Base-by-base conservation (phyloP, 2,797 vertebrate genomes). In the Babyrousa celebensis region DNA sequence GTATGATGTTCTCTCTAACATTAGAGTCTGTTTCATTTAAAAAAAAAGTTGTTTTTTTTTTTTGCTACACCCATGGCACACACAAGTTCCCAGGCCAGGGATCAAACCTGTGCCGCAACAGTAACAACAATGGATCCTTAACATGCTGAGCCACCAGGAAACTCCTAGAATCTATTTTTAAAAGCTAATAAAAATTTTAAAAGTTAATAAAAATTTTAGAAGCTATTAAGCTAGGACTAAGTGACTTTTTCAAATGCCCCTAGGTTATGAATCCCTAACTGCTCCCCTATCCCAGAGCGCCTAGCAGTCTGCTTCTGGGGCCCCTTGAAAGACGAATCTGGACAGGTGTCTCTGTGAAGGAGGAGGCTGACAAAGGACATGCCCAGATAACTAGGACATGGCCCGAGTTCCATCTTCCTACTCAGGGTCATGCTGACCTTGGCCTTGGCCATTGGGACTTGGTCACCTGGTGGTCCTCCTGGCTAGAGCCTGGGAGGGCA, bases 161-260 rank as follows among this genome's bases (percentile, higher is more conserved):
- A 48, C 43, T 48, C 43, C 43, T 48, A 48, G 43, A 48, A 48
- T 48, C 6, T 48, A 48, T 48, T 48, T 48, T 48, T 7, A 48
- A 48, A 48, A 48, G 43, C 43, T 48, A 48, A 48, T 48, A 48
- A 48, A 48, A 85, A 23, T 79, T 88, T 95, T 65, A 82, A 85
- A 96, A 79, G 56, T 36, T 78, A 72, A 40, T 52, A 80, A 86
- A 56, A 88, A 27, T 32, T n/a, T 72, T 75, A 70, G 89, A 93
- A 96, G 87, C 54, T 65, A 83, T 36, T 75, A 94, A 60, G 18
- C 84, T 75, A 63, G 20, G 74, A 94, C 12, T 86, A 43, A 86
- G 36, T 67, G 62, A 60, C 36, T 95, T 95, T 89, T 93, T 70
- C 79, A 93, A 85, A 68, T 32, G 60, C 40, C 56, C 60, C 15